These are phyloP conservation scores for Rhagoletis pomonella DNA, from an alignment of 1,140 invertebrate genomes.

Conservation along the genomic window DNA sequence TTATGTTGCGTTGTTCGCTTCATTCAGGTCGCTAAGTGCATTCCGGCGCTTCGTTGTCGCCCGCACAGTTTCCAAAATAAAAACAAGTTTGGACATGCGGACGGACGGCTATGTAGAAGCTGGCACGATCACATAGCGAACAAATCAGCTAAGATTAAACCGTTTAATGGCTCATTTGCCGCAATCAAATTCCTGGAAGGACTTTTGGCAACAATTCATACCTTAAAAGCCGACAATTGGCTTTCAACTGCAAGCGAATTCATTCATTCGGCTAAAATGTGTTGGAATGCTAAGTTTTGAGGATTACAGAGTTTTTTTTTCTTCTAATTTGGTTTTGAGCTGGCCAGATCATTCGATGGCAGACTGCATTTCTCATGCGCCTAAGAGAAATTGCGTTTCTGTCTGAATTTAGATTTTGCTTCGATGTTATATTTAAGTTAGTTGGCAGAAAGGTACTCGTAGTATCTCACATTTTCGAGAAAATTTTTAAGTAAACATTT, in stretches of 20 bases:
- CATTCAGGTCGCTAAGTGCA: background rate
- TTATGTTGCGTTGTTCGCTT: background rate
- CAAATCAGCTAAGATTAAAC: conserved; percentile 29
- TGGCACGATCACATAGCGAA: background rate
- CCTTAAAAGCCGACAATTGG: background rate
- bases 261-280: background rate
- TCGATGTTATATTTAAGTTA: too few species aligned
- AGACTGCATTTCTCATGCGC: background rate
- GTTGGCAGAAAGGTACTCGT: too few species aligned
- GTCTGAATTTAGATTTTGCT: too few species aligned
- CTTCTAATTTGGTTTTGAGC: too few species aligned
- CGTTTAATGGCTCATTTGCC: conserved; percentile 49
- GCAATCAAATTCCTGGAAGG: conserved; percentile 31
- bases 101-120: background rate
- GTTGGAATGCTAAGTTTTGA: background rate
- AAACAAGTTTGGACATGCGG: conserved; percentile 9
- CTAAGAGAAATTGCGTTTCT: too few species aligned
- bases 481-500: too few species aligned
- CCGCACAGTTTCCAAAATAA: background rate
- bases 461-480: too few species aligned
- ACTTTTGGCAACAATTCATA: background rate
- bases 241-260: background rate
- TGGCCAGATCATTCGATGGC: too few species aligned
- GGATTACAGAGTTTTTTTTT: background rate
- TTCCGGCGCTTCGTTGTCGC: background rate